Evolutionary conservation across 2,113 vertebrate genomes (phyloP).

Genomic region (Psilopsiagon aurifrons): DNA sequence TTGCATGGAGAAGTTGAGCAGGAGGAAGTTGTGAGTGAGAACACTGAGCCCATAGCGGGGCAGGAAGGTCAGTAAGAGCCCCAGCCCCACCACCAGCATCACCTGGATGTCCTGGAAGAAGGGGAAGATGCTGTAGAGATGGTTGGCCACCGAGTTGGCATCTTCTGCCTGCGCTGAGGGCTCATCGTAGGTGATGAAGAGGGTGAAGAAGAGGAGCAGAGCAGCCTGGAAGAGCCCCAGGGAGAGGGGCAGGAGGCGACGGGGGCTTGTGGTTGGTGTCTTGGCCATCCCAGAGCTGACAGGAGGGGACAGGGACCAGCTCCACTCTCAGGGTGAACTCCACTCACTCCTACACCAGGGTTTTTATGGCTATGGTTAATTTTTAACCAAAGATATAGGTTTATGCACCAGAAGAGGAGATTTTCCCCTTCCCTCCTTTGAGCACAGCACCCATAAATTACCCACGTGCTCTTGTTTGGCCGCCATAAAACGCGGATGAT

Average conservation of each 20-base stretch:
- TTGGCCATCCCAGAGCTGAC: background rate
- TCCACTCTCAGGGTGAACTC: background rate
- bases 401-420: background rate
- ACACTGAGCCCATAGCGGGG: constrained; percentile 79
- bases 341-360: fast-evolving
- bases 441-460: background rate
- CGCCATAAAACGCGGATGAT: background rate
- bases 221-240: constrained; percentile 74
- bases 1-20: constrained; percentile 81
- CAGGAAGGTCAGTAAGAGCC: constrained; percentile 84
- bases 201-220: constrained; percentile 75
- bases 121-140: constrained; percentile 76
- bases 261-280: background rate
- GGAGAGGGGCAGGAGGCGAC: constrained; percentile 69
- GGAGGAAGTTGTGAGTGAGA: constrained; percentile 84
- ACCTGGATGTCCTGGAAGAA: constrained; percentile 84
- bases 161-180: constrained; percentile 44
- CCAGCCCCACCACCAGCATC: constrained; percentile 85
- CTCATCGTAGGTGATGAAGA: constrained; percentile 80
- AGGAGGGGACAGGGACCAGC: background rate
- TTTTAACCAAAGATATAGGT: background rate
- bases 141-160: constrained; percentile 63
- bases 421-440: background rate
- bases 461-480: background rate
- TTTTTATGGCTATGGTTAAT: background rate